A percentile compares a stretch with the other conserved stretches of the same genome.
phyloP scores from a whole-genome alignment of 2,888 invertebrate species.

The Liopterus haemorrhoidalis region DNA sequence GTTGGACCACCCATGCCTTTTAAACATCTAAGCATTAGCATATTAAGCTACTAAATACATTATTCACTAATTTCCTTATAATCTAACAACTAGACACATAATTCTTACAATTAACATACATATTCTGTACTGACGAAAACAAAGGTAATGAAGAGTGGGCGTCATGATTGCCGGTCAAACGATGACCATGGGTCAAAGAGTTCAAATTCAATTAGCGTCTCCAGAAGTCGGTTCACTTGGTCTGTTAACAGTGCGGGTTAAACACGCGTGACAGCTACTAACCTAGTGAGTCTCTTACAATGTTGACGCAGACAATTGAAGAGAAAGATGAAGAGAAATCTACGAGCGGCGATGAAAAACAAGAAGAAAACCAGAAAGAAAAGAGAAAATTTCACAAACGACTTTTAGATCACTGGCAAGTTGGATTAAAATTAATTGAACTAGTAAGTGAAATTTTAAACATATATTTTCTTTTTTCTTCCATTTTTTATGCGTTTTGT shows the following conservation, averaged over 20 bases:
- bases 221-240: background rate
- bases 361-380: constrained; percentile 48
- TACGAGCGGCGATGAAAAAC: constrained; percentile 45
- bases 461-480: no score
- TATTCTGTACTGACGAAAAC: no score
- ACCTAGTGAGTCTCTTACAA: no score
- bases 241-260: no score
- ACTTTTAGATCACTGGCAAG: constrained; percentile 52
- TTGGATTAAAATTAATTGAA: constrained; percentile 56
- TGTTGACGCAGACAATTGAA: constrained; percentile 19
- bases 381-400: constrained; percentile 42
- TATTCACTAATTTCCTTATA: no score
- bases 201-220: constrained; percentile 7
- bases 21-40: no score
- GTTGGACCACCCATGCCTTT: no score
- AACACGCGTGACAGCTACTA: no score
- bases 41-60: no score
- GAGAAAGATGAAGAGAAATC: constrained; percentile 49
- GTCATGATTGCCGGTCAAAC: constrained; percentile 9
- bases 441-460: constrained; percentile 58
- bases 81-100: no score
- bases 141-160: constrained; percentile 9
- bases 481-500: no score
- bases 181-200: constrained; percentile 5
- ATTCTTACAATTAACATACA: no score